These are phyloP conservation scores for Craseonycteris thonglongyai DNA, from an alignment of 2,113 vertebrate genomes.

Conservation along the genomic window DNA sequence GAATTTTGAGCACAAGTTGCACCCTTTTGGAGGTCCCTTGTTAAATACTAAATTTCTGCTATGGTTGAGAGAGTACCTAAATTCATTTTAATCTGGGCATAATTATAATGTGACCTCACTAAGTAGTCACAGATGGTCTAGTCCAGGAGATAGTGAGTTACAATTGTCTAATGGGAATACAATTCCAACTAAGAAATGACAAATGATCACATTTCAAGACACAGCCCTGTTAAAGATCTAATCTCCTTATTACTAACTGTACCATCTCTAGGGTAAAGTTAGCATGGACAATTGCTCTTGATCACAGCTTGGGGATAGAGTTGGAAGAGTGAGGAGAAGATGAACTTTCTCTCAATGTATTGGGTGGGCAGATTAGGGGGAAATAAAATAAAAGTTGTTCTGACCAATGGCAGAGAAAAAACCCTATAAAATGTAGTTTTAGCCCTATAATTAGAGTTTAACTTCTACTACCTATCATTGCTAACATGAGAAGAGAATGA, in stretches of 20 bases:
- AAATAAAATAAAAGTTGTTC: not conserved
- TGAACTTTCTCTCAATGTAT: not conserved
- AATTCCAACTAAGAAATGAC: not conserved
- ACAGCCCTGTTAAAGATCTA: not conserved
- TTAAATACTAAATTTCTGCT: not conserved
- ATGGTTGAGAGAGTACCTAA: not conserved
- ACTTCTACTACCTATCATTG: not conserved
- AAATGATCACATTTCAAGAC: not conserved
- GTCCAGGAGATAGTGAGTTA: not conserved
- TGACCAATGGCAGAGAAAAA: not conserved
- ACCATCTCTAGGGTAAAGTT: not conserved
- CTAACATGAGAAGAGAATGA: not conserved
- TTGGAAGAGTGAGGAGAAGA: not conserved
- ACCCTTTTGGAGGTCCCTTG: not conserved
- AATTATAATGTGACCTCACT: not conserved
- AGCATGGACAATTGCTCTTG: not conserved
- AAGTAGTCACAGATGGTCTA: not conserved
- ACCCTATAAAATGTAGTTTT: no score
- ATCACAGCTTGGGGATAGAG: not conserved
- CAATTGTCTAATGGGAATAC: not conserved
- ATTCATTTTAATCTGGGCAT: not conserved
- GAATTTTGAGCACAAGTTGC: not conserved
- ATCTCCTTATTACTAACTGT: not conserved
- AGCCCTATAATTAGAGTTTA: not conserved
- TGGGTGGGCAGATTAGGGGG: not conserved